A percentile compares a stretch with the other conserved stretches of the same genome.
phyloP scores from a whole-genome alignment of 2,113 vertebrate genomes.

The Rhinolophus sinicus region DNA sequence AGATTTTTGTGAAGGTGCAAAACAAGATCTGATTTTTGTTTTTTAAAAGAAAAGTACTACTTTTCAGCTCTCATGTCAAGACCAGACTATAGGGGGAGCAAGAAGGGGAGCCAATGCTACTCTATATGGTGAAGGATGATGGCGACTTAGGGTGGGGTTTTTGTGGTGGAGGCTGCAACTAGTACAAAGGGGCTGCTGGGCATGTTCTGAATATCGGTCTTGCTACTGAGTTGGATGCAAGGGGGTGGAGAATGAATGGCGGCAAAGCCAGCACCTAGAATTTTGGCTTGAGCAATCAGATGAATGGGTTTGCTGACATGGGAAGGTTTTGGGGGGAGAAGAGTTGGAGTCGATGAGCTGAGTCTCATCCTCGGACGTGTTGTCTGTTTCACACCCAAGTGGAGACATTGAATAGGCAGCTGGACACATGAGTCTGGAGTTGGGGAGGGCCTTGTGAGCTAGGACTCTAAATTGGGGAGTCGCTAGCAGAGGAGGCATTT shows the following conservation, averaged over 20 bases:
- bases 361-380: background rate
- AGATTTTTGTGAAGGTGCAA: background rate
- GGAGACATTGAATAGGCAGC: background rate
- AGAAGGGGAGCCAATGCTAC: background rate
- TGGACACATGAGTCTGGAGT: background rate
- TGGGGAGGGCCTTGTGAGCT: background rate
- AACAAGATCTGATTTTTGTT: background rate
- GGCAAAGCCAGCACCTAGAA: background rate
- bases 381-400: background rate
- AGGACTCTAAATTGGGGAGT: background rate
- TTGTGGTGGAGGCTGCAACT: no score
- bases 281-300: background rate
- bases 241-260: background rate
- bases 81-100: background rate
- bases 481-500: background rate
- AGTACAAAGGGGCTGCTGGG: background rate
- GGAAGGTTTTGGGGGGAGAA: background rate
- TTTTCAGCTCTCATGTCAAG: background rate
- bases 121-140: background rate
- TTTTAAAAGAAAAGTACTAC: background rate
- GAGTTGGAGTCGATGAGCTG: background rate
- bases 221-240: background rate
- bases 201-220: background rate
- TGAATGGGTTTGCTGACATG: background rate
- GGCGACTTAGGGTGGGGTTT: background rate